These are phyloP conservation scores for Labeo catla DNA, from an alignment of 2,113 vertebrate species.

Conservation along the genomic window DNA sequence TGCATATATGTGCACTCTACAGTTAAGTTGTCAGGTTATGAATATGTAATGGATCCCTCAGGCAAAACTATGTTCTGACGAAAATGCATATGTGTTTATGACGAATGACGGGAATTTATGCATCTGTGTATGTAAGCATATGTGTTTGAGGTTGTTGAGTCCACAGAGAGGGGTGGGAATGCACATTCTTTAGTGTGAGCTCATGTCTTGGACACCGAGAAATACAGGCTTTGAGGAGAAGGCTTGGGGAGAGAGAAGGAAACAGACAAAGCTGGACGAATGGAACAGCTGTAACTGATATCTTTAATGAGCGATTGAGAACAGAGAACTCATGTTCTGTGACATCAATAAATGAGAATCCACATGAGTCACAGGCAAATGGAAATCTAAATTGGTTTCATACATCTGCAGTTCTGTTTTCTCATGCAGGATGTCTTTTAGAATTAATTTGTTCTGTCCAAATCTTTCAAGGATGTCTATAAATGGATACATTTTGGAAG, in stretches of 20 bases:
- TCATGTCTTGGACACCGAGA: conserved; percentile 74
- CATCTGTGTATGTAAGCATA: not conserved
- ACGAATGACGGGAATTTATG: conserved; percentile 3
- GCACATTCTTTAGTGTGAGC: conserved; percentile 79
- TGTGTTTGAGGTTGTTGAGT: not conserved
- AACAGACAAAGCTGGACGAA: conserved; percentile 22
- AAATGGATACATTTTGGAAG: conserved; percentile 14
- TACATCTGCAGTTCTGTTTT: not conserved
- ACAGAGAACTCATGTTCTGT: conserved; percentile 15
- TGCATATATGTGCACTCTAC: not conserved
- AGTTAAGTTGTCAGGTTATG: not conserved
- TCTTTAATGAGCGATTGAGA: conserved; percentile 34
- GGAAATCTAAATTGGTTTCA: not conserved
- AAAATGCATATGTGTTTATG: conserved; percentile 7
- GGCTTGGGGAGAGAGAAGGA: conserved; percentile 28
- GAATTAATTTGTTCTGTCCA: not conserved
- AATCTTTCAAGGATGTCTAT: not conserved
- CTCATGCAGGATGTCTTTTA: not conserved
- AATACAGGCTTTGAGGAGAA: conserved; percentile 12
- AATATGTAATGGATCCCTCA: not conserved
- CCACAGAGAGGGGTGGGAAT: conserved; percentile 54
- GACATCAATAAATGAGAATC: conserved; percentile 40
- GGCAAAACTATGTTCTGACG: not conserved
- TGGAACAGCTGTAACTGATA: conserved; percentile 46
- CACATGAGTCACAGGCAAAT: conserved; percentile 25